These are phyloP conservation scores for Hippolais icterina DNA, from an alignment of 2,113 vertebrate species.

Conservation along the genomic window DNA sequence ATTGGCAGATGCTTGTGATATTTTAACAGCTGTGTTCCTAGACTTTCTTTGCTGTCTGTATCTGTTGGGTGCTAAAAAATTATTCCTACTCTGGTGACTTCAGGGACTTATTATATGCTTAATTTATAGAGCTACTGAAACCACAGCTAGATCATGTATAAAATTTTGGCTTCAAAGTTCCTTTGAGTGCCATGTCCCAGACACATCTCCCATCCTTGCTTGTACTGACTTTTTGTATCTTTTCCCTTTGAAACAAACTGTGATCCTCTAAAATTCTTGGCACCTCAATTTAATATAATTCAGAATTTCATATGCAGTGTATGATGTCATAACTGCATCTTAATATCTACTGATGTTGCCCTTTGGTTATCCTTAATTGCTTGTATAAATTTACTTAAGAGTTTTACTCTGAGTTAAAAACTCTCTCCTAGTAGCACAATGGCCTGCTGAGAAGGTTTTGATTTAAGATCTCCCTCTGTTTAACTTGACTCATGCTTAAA, in stretches of 20 bases:
- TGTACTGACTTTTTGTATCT: background rate
- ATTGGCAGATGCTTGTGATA: background rate
- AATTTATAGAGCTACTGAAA: background rate
- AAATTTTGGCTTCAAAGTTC: background rate
- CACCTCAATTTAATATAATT: background rate
- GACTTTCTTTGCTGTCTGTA: background rate
- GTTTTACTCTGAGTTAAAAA: background rate
- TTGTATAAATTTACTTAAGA: background rate
- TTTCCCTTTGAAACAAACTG: background rate
- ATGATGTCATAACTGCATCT: background rate
- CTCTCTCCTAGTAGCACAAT: background rate
- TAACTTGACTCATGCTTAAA: slow-evolving; percentile 1
- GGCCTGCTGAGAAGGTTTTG: background rate
- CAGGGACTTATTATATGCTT: background rate
- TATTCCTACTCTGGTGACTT: background rate
- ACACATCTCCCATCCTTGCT: background rate
- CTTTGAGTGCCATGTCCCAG: background rate
- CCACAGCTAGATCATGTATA: background rate
- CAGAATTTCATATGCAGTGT: background rate
- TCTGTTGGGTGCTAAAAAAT: background rate
- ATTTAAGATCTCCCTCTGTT: slow-evolving; percentile 13
- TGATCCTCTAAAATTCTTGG: background rate
- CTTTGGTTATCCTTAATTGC: background rate
- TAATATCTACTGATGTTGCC: background rate
- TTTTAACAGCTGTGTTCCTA: background rate